A percentile compares a stretch with the other conserved stretches of the same genome.
Evolutionary conservation across 2,888 invertebrate genomes (phyloP).

Genomic region (Conomelus anceps): DNA sequence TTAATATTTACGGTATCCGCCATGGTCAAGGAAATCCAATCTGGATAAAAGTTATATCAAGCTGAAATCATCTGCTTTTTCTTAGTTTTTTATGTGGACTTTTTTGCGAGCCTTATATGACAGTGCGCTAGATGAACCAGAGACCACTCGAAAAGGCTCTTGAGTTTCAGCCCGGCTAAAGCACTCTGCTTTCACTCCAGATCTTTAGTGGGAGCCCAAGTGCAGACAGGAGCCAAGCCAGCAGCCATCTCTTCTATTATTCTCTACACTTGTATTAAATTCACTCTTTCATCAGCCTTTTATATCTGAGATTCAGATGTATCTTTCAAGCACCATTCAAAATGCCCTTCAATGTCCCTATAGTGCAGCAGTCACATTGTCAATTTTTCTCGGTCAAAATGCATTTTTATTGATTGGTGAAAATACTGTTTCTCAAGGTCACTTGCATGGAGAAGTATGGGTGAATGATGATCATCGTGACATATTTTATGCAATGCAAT

Average conservation of each 20-base stretch:
- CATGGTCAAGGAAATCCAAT: not conserved
- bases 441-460: not conserved
- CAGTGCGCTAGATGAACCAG: not conserved
- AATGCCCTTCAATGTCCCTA: not conserved
- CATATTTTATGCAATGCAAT: too few species aligned
- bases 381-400: not conserved
- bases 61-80: not conserved
- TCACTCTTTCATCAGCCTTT: not conserved
- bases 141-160: not conserved
- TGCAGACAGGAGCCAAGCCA: not conserved
- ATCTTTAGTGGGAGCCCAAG: not conserved
- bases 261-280: not conserved
- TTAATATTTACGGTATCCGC: not conserved
- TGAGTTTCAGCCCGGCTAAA: not conserved
- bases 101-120: not conserved
- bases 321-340: not conserved
- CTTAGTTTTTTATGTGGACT: not conserved
- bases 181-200: not conserved
- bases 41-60: not conserved
- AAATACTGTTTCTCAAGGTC: not conserved
- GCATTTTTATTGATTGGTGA: not conserved
- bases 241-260: not conserved
- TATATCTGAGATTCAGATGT: not conserved
- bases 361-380: not conserved
- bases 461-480: too few species aligned